These are phyloP conservation scores for Aphidius gifuensis DNA, from an alignment of 1,140 invertebrate species.

Conservation along the genomic window DNA sequence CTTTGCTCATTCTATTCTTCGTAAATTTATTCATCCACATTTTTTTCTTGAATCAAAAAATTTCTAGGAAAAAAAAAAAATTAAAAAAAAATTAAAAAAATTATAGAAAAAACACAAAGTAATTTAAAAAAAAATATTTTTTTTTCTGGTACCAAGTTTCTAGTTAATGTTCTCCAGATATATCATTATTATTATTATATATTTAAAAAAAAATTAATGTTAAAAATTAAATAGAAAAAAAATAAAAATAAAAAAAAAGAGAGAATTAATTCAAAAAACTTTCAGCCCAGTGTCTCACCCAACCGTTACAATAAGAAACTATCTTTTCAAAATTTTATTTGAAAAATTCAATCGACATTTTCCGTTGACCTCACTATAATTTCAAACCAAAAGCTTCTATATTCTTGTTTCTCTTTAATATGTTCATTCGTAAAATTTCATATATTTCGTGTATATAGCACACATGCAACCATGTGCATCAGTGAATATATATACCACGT, in stretches of 20 bases:
- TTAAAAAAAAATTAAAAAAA: constrained; percentile 27
- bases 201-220: neutral
- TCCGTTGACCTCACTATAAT: constrained; percentile 33
- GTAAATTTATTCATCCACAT: neutral
- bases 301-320: constrained; percentile 49
- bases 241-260: constrained; percentile 7
- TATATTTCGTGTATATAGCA: constrained; percentile 7
- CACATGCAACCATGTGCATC: neutral
- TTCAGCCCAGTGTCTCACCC: constrained; percentile 39
- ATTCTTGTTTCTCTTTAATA: neutral
- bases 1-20: constrained; percentile 32
- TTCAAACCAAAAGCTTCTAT: neutral
- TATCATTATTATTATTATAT: no score
- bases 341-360: constrained; percentile 43
- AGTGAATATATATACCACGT: neutral
- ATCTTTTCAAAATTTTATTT: constrained; percentile 34
- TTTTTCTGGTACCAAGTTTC: no score
- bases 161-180: no score
- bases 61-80: constrained; percentile 22
- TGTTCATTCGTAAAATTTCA: constrained; percentile 1
- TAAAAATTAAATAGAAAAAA: neutral
- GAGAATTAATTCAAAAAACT: constrained; percentile 21
- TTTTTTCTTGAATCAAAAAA: neutral
- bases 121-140: neutral
- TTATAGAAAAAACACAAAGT: constrained; percentile 22